Evolutionary conservation across 2,113 vertebrate genomes (phyloP).

Genomic region (Isurus oxyrinchus): DNA sequence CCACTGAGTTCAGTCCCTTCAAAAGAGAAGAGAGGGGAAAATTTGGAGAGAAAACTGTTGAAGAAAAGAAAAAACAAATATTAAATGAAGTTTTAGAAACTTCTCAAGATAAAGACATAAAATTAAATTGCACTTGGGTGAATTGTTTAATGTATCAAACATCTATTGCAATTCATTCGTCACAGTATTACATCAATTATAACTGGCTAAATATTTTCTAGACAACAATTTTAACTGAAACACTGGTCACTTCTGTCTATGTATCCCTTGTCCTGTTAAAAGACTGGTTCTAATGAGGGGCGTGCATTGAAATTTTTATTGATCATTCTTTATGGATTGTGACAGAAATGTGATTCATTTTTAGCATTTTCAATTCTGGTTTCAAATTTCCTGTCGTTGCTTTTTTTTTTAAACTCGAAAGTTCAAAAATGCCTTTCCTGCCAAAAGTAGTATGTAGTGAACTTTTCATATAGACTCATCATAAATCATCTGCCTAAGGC

Average conservation of each 20-base stretch:
- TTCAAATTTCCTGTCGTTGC: not conserved
- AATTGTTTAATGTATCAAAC: not conserved
- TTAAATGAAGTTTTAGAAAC: too few species aligned
- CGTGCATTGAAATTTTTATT: not conserved
- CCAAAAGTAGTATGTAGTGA: not conserved
- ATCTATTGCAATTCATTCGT: not conserved
- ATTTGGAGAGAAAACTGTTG: too few species aligned
- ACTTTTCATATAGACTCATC: not conserved
- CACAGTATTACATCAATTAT: not conserved
- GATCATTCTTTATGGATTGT: not conserved
- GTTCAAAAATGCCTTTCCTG: not conserved
- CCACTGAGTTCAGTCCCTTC: too few species aligned
- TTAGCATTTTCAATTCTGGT: not conserved
- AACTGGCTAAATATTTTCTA: not conserved
- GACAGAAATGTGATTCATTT: not conserved
- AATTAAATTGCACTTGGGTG: not conserved
- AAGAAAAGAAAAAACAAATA: too few species aligned
- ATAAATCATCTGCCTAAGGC: not conserved
- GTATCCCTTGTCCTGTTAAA: not conserved
- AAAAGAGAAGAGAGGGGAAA: too few species aligned
- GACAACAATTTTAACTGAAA: not conserved
- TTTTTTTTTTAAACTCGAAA: not conserved
- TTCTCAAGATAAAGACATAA: too few species aligned
- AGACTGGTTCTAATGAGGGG: not conserved
- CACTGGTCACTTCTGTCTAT: not conserved